Evolutionary conservation across 1,140 invertebrate genomes (phyloP), one percentile per base, ranked within the genome.

Genomic region (Ips typographus): DNA sequence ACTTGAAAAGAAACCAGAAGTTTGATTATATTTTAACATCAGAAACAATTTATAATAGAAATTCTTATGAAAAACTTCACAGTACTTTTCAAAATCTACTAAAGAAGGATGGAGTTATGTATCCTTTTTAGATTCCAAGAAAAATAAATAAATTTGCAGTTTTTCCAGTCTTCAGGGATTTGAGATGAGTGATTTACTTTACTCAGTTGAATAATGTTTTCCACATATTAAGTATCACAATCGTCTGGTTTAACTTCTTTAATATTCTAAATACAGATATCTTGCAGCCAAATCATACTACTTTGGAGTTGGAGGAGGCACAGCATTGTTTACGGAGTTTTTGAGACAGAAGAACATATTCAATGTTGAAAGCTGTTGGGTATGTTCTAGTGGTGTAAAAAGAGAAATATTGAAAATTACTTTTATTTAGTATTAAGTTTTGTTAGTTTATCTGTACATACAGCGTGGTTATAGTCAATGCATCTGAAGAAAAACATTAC

Each of bases 21-120:
- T 96, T 89, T 84, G 93, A 97, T 79, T 76, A 89, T 37, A 96
- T 96, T 75, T 82, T 96, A 1, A 93, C 92, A 4, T 91, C 92
- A 52, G 95, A 96, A 84, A 96, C 94, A 1, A 95, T 96, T 75
- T 96, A 97, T 76, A 95, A 94, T 84, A 77, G 86, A 47, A 82
- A 86, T 1, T 93, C 92, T 82, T 90, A 96, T 77, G 74, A 80
- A 37, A 95, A 94, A 78, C 77, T 96, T 1, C 83, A 89, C 52
- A 74, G 87, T 53, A 79, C 94, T 47, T 89, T 96, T 74, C 83
- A 88, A 76, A 75, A 82, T 42, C 83, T 84, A 65, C 77, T 96
- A n/a, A 90, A 87, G 74, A 74, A 81, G 55, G 73, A 82, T 77
- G 94, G 94, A 51, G 75, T 81, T 44, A 84, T 89, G 80, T 86